These are phyloP conservation scores for Pterois miles DNA, from an alignment of 2,797 vertebrate species.

Conservation along the genomic window DNA sequence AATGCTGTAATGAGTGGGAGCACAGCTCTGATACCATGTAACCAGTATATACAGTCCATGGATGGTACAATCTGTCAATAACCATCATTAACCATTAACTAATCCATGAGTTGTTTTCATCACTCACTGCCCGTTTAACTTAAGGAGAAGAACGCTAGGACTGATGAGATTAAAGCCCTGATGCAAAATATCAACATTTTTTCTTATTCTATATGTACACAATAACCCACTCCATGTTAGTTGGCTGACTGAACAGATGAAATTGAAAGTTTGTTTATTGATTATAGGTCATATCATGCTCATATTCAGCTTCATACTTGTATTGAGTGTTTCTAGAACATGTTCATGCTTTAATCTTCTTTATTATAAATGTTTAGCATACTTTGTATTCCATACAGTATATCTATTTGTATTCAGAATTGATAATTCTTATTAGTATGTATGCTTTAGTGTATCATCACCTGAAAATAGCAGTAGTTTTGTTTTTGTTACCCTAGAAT, in stretches of 20 bases:
- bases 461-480: no score
- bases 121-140: not conserved
- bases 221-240: not conserved
- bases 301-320: no score
- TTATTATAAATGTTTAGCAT: no score
- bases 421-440: no score
- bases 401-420: no score
- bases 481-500: no score
- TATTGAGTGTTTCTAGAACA: no score
- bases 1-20: not conserved
- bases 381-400: no score
- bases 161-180: not conserved
- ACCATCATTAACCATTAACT: not conserved
- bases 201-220: not conserved
- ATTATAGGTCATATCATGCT: no score
- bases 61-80: not conserved
- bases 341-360: no score
- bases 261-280: not conserved
- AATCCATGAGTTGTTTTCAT: not conserved
- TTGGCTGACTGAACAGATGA: not conserved
- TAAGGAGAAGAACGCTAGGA: no score
- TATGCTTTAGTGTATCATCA: no score
- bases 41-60: not conserved
- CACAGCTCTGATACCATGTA: not conserved
- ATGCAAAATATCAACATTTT: not conserved